Percentiles rank a stretch among this genome's conserved stretches.
These are phyloP conservation scores for Trachythela sp. DNA, from an alignment of 64 coral and sea anemone genomes.

Conservation along the genomic window DNA sequence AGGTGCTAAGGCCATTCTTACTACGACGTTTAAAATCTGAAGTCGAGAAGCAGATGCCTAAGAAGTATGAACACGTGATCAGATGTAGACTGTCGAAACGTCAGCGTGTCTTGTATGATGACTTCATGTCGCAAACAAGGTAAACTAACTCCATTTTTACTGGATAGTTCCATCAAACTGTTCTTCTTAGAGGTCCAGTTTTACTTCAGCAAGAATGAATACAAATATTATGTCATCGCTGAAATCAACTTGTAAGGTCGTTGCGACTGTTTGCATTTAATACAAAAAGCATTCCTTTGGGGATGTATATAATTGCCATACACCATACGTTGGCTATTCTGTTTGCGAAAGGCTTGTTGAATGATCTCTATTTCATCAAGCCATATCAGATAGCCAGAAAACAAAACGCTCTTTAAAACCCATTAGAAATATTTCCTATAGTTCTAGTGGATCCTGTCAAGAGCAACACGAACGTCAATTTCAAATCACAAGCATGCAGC, in stretches of 20 bases:
- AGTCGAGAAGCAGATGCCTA: slow-evolving; percentile 96
- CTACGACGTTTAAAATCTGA: slow-evolving; percentile 82
- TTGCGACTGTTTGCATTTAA: too few relatives aligned
- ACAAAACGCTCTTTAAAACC: slow-evolving; percentile 38
- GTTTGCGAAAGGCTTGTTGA: background rate
- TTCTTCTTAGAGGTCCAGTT: background rate
- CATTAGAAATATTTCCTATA: slow-evolving; percentile 3
- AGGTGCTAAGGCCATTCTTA: slow-evolving; percentile 96
- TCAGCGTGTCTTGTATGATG: slow-evolving; percentile 89
- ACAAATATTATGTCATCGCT: too few relatives aligned
- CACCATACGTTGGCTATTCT: background rate
- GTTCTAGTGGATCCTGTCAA: slow-evolving; percentile 39
- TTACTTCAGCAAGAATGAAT: too few relatives aligned
- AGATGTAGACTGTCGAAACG: slow-evolving; percentile 79
- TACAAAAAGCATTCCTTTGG: too few relatives aligned
- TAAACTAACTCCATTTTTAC: slow-evolving; percentile 15
- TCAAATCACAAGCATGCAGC: too few relatives aligned
- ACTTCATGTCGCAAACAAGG: slow-evolving; percentile 95
- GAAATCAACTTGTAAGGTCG: too few relatives aligned
- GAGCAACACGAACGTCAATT: background rate
- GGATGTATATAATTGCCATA: too few relatives aligned
- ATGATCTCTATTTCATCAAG: background rate
- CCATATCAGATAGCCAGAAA: slow-evolving; percentile 21
- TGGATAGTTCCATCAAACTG: background rate
- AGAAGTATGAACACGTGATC: slow-evolving; percentile 95